Evolutionary conservation across 1,140 invertebrate species (phyloP), one percentile per base, ranked within the genome.

Genomic region (Globodera ellingtonae): DNA sequence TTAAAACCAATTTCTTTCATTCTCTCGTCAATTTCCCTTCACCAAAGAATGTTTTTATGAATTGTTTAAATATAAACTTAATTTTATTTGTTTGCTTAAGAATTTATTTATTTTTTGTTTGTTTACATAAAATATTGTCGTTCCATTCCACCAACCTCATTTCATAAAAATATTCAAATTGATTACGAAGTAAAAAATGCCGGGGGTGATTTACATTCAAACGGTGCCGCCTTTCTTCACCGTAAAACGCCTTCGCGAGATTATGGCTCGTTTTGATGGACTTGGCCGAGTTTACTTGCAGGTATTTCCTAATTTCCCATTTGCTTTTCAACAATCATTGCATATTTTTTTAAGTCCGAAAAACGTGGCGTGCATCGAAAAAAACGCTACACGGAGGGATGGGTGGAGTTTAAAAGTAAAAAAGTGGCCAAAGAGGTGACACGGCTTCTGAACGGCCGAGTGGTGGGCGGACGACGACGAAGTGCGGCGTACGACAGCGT

Each of bases 391-490:
- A 93, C 93, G 7, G 96, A 98, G 92, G 96, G 96, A 44, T 98
- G 96, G 96, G 92, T 98, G 3, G 96, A 98, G 90, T 98, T 97
- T 91, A 92, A 94, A 89, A 94, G 50, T 10, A 85, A 85, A 72
- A 65, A 35, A 24, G 44, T 18, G 46, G 84, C 85, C 50, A 85
- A 85, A 67, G 90, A 92, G 89, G 94, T 96, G 50, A 95, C 94
- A 0, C 84, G 90, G 9, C 90, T 91, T 56, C 90, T 98, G 47
- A 98, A 98, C 89, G 95, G 95, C 87, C 93, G 92, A 81, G 93
- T 93, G 90, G 94, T 98, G 75, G 94, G 94, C n/a, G 93, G 92
- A 2, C 93, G 93, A 85, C 95, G 95, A 88, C 93, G 93, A 83
- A 95, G 93, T 59, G 24, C 82, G 13, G 93, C 93, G 86, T 95